A percentile compares a stretch with the other conserved stretches of the same genome.
phyloP scores from a whole-genome alignment of 2,113 vertebrate genomes.

The Halichoeres trimaculatus region DNA sequence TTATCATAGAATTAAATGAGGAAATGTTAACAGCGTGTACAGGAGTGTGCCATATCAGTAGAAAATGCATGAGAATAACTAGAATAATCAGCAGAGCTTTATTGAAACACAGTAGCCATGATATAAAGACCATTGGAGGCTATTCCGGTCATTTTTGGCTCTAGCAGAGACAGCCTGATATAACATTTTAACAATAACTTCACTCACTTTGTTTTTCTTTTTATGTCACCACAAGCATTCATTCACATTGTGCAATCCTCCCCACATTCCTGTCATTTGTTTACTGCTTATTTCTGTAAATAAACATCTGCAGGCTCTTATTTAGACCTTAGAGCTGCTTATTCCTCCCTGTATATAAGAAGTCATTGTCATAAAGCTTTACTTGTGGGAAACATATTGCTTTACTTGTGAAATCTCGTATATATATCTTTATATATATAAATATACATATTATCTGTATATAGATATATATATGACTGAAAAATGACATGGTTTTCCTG shows the following conservation, averaged over 20 bases:
- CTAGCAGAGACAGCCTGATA: conserved; percentile 8
- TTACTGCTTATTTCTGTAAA: conserved; percentile 74
- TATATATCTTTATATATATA: conserved; percentile 39
- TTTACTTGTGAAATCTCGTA: conserved; percentile 67
- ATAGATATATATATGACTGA: conserved; percentile 49
- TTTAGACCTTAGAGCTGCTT: conserved; percentile 49
- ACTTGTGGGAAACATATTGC: conserved; percentile 75
- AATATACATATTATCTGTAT: conserved; percentile 31
- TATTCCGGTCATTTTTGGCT: conserved; percentile 26
- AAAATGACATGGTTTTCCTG: conserved; percentile 77
- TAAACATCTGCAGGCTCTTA: conserved; percentile 65
- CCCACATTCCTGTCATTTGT: conserved; percentile 70
- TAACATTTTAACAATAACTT: conserved; percentile 25
- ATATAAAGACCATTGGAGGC: conserved; percentile 24
- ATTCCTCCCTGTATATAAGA: conserved; percentile 71
- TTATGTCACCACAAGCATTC: conserved; percentile 27
- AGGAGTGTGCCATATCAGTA: conserved; percentile 56
- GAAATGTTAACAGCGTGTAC: conserved; percentile 30
- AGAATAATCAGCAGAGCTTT: conserved; percentile 26
- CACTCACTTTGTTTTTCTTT: conserved; percentile 12
- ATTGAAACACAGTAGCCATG: conserved; percentile 39
- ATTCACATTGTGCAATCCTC: conserved; percentile 64
- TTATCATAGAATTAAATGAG: conserved; percentile 5
- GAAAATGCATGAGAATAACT: conserved; percentile 56
- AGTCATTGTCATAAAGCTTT: conserved; percentile 79